phyloP scores from a whole-genome alignment of 2,888 invertebrate genomes.

The Trissonchulus latispiculum region DNA sequence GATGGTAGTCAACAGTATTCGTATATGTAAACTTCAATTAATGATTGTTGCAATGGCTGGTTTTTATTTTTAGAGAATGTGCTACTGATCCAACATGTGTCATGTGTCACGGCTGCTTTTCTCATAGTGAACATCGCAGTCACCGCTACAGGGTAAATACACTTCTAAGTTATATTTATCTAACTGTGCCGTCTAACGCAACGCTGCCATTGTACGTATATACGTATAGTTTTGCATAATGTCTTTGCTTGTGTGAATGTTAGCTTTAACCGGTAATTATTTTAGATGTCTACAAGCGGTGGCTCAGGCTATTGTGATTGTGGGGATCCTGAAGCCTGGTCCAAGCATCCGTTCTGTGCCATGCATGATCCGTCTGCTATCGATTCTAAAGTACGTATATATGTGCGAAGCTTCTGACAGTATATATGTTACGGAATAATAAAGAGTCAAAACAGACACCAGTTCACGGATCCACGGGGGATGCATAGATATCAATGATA shows the following conservation, averaged over 20 bases:
- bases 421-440: too few species aligned
- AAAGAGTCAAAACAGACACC: too few species aligned
- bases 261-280: conserved; percentile 13
- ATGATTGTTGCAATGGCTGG: too few species aligned
- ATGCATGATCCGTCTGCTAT: conserved; percentile 57
- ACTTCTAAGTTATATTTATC: too few species aligned
- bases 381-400: too few species aligned
- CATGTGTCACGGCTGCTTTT: conserved; percentile 92
- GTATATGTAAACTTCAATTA: too few species aligned
- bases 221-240: not conserved
- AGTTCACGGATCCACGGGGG: too few species aligned
- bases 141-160: conserved; percentile 50
- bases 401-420: too few species aligned
- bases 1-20: too few species aligned
- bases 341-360: conserved; percentile 70
- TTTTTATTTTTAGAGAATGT: conserved; percentile 73
- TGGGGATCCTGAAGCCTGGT: conserved; percentile 88
- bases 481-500: too few species aligned
- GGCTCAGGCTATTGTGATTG: conserved; percentile 95
- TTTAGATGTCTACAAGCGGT: conserved; percentile 87
- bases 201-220: not conserved
- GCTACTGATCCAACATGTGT: conserved; percentile 97
- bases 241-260: too few species aligned
- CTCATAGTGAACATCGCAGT: conserved; percentile 73
- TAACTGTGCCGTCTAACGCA: not conserved